Conservation (phyloP, 2,888 invertebrate genomes). For the Nineta flava region DNA sequence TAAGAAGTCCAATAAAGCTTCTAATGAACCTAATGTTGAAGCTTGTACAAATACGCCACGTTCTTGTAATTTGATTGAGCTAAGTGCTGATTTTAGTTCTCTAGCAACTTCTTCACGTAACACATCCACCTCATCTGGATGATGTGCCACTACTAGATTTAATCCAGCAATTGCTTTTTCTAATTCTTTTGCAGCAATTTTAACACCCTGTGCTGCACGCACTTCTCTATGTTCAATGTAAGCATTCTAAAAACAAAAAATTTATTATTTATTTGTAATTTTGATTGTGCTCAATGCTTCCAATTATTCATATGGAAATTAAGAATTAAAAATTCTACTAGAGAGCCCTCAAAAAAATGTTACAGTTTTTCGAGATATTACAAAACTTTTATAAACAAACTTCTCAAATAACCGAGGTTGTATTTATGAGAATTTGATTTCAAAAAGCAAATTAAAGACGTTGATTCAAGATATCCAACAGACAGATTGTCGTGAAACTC, state of each 20-base stretch:
- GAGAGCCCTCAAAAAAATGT: background rate
- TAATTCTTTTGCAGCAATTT: slow-evolving; percentile 94
- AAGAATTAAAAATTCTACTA: background rate
- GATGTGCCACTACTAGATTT: slow-evolving; percentile 79
- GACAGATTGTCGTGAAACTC: too few relatives aligned
- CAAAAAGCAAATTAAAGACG: too few relatives aligned
- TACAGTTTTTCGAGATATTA: too few relatives aligned
- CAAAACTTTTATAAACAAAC: too few relatives aligned
- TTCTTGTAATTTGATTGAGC: slow-evolving; percentile 78
- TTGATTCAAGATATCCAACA: too few relatives aligned
- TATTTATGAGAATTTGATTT: too few relatives aligned
- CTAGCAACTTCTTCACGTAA: slow-evolving; percentile 69
- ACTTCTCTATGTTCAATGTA: slow-evolving; percentile 92
- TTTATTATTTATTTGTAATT: background rate
- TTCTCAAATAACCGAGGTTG: too few relatives aligned
- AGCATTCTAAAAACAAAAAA: slow-evolving; percentile 48
- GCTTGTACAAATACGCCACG: slow-evolving; percentile 99
- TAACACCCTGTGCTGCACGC: slow-evolving; percentile 93
- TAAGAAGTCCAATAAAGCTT: slow-evolving; percentile 89
- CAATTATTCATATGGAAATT: background rate
- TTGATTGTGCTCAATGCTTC: background rate
- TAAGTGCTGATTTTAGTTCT: slow-evolving; percentile 77
- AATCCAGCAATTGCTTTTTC: slow-evolving; percentile 96
- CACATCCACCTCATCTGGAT: slow-evolving; percentile 87
- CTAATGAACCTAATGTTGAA: slow-evolving; percentile 95